Evolutionary conservation across 2,797 vertebrate genomes (phyloP), one percentile per base, ranked within the genome.

Genomic region (Melanotaenia boesemani): DNA sequence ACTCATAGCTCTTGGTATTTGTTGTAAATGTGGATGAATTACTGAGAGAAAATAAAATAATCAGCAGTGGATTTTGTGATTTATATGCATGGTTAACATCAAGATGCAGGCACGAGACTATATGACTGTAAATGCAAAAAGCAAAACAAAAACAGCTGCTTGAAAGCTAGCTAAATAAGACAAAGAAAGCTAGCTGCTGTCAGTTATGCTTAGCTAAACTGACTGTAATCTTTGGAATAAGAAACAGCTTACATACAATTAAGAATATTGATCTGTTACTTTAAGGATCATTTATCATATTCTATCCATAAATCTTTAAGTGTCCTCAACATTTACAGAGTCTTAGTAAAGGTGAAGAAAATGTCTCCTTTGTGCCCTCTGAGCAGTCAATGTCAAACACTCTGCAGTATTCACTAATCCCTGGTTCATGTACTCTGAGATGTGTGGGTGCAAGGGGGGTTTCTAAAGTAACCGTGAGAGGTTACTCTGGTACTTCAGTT

Each of bases 401-500:
- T 73, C 74, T 63, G 66, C 70, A 64, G 70, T 30, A 54, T 64
- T 71, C 15, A 18, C 61, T 69, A 75, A 85, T 79, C 79, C 64
- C n/a, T 46, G n/a, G 55, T 52, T 71, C 22, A 24, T 55, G 32
- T 41, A 15, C 24, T 41, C 48, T 69, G 22, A 67, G 50, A 50
- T 3, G 2, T 41, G 4, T 59, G 41, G 64, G 39, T 60, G 61
- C 12, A 46, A 83, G 74, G 59, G 63, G 57, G 74, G 69, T 73
- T 80, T 77, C 52, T 61, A 59, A 74, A 74, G 67, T 50, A 28
- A 63, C 70, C 0, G 4, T 26, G 64, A 66, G 59, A 56, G 75
- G 79, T 50, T 73, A 63, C 75, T 39, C 50, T 77, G n/a, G 80
- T 80, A 71, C 87, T 85, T 80, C 50, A 74, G 66, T 76, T 84